Conservation (phyloP, 2,888 invertebrate genomes). For the Timema cristinae region DNA sequence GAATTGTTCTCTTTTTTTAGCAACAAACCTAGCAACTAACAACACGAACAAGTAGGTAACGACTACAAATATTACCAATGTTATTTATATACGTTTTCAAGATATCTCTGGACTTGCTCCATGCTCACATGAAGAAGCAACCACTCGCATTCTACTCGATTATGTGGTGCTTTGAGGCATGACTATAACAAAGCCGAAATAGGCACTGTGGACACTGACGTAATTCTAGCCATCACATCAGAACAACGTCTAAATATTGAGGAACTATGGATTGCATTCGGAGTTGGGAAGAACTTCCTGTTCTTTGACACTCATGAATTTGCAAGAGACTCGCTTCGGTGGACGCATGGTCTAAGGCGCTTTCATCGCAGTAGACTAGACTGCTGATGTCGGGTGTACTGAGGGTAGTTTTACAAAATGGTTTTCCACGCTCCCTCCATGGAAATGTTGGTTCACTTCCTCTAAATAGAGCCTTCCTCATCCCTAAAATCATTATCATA, state of each 20-base stretch:
- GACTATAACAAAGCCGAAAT: neutral
- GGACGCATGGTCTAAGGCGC: too few species aligned
- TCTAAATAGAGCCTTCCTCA: too few species aligned
- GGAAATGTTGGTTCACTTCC: too few species aligned
- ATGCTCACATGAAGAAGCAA: neutral
- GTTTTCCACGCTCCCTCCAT: too few species aligned
- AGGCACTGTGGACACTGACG: neutral
- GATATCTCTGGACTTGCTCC: neutral
- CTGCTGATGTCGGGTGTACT: too few species aligned
- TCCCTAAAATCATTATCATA: too few species aligned
- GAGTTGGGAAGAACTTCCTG: neutral
- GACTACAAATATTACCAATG: neutral
- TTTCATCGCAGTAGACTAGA: too few species aligned
- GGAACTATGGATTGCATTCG: too few species aligned
- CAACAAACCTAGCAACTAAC: neutral
- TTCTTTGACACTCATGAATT: neutral
- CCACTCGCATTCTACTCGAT: neutral
- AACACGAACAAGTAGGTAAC: neutral
- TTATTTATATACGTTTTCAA: neutral
- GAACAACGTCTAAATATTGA: too few species aligned
- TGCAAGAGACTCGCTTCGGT: neutral
- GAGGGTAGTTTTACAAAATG: too few species aligned
- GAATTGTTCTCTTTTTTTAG: slow-evolving; percentile 1
- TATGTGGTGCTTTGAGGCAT: neutral
- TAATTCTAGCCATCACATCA: neutral